Evolutionary conservation across 1,140 invertebrate genomes (phyloP), one percentile per base, ranked within the genome.

Genomic region (Orchestia grillus): DNA sequence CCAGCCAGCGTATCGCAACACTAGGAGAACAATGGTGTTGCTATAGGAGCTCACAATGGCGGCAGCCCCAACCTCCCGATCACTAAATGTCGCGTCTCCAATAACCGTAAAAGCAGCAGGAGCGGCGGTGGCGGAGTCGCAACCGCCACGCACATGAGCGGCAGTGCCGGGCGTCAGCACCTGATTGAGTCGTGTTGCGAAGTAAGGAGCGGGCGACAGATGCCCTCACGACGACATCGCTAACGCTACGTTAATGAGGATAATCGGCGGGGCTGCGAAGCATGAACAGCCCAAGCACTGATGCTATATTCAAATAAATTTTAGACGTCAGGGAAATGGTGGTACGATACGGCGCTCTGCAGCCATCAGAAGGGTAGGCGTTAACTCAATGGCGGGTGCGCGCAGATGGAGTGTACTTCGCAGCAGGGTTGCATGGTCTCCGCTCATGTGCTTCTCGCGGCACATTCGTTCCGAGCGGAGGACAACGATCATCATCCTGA

Each of bases 41-140:
- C 62, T 77, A 3, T 77, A 77, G 19, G 6, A 53, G 1, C 11
- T 77, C 62, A 77, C 62, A 77, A 77, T 53, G 62, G 62, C 62
- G 62, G 62, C 62, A 77, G 62, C 11, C 62, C 62, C 62, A 36
- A 28, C 62, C 36, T 77, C 62, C 62, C 62, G 62, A 77, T 77
- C 62, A 36, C 62, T 77, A 77, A 77, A 77, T 77, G 62, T 28
- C 11, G 62, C 11, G 62, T 77, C 62, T 77, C 11, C 62, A 77
- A 77, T 77, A 77, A 77, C 62, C 62, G 62, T 77, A 77, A 77
- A 77, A 77, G 62, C 62, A 77, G 62, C 62, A n/a, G n/a, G n/a
- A n/a, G n/a, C n/a, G n/a, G n/a, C n/a, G n/a, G n/a, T n/a, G 28
- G 62, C 62, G 15, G 62, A 15, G 62, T 77, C 62, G 11, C 62